phyloP scores from a whole-genome alignment of 2,797 vertebrate species.

The Clarias platycephalus region DNA sequence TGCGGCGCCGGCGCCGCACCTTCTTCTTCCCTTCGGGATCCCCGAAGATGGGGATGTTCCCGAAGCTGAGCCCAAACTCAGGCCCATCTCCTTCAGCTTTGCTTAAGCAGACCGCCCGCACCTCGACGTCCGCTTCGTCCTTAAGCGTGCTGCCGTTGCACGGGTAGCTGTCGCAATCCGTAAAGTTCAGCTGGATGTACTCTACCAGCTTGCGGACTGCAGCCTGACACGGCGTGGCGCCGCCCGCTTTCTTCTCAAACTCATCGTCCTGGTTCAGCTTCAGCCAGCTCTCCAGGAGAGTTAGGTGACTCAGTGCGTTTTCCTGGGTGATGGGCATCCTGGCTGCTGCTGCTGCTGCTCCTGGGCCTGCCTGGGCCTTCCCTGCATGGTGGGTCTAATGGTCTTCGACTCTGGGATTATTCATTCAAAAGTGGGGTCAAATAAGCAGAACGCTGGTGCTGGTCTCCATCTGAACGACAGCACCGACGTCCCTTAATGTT shows the following conservation, averaged over 20 bases:
- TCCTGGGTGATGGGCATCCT: constrained; percentile 96
- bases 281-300: constrained; percentile 87
- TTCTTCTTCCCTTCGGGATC: constrained; percentile 87
- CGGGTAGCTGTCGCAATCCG: constrained; percentile 66
- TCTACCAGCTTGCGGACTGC: constrained; percentile 89
- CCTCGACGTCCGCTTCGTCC: constrained; percentile 77
- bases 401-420: constrained; percentile 14
- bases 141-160: constrained; percentile 39
- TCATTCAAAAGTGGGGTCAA: constrained; percentile 17
- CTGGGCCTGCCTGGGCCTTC: constrained; percentile 50
- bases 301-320: constrained; percentile 86
- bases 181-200: constrained; percentile 92
- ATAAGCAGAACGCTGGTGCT: constrained; percentile 37
- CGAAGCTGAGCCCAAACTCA: constrained; percentile 90
- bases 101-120: constrained; percentile 82
- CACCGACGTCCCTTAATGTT: constrained; percentile 21
- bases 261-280: constrained; percentile 70
- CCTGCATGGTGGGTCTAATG: constrained; percentile 72
- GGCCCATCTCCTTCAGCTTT: constrained; percentile 73
- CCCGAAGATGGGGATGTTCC: constrained; percentile 93
- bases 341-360: constrained; percentile 48
- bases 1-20: constrained; percentile 77
- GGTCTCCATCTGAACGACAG: constrained; percentile 51
- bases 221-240: constrained; percentile 75
- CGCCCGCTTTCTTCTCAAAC: constrained; percentile 63